These are phyloP conservation scores for Lacanobia oleracea DNA, from an alignment of 2,888 invertebrate genomes.

Conservation along the genomic window DNA sequence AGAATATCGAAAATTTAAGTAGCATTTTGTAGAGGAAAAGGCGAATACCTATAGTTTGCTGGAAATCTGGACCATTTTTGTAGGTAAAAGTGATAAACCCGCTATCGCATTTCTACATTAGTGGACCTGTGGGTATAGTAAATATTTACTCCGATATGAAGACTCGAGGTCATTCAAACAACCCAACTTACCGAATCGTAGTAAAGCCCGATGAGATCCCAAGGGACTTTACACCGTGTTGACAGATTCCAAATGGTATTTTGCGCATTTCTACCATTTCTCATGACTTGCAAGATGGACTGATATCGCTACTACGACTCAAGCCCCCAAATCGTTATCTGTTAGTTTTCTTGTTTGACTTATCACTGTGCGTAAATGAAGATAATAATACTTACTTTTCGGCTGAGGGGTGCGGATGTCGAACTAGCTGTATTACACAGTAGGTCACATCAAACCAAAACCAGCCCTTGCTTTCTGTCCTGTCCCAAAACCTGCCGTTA, in stretches of 20 bases:
- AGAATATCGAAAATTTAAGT: neutral
- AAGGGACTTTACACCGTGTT: neutral
- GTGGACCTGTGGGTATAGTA: neutral
- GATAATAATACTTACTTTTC: constrained; percentile 17
- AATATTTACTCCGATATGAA: constrained; percentile 21
- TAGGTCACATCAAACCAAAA: neutral
- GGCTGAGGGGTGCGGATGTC: too few relatives aligned
- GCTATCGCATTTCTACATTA: neutral
- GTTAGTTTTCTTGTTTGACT: constrained; percentile 38
- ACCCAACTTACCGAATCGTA: neutral
- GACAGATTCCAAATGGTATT: neutral
- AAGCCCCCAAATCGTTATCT: constrained; percentile 47
- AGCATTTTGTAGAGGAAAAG: neutral
- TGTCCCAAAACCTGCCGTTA: neutral
- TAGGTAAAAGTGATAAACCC: neutral
- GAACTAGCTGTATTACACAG: too few relatives aligned
- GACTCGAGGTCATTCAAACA: constrained; percentile 16
- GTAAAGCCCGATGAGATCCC: neutral
- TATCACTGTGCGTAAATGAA: constrained; percentile 45
- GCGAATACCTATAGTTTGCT: neutral
- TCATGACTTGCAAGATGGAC: neutral
- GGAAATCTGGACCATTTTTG: neutral
- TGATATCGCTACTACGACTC: constrained; percentile 8
- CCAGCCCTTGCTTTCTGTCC: neutral
- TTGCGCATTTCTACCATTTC: neutral